Evolutionary conservation across 2,797 vertebrate species (phyloP).

Genomic region (Gobio occitaniae): DNA sequence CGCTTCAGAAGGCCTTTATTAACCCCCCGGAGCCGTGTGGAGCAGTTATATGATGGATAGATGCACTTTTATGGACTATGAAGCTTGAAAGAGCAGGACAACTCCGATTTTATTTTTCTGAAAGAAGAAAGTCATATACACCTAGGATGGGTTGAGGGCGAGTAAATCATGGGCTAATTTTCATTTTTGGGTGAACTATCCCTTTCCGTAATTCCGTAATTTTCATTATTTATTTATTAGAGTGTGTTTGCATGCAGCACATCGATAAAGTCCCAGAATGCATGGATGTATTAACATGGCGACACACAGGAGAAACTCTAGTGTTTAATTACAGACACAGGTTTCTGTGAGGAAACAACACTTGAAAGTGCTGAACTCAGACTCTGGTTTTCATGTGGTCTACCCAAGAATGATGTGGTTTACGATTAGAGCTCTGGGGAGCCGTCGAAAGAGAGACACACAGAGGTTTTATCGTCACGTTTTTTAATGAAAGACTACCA

Average conservation of each 20-base stretch:
- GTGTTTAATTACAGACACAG: not conserved
- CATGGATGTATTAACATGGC: not conserved
- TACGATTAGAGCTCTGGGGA: not conserved
- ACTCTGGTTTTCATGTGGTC: not conserved
- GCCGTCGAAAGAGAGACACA: not conserved
- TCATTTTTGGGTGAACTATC: too few relatives aligned
- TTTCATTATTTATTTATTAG: too few relatives aligned
- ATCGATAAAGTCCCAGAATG: not conserved
- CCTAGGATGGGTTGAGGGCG: too few relatives aligned
- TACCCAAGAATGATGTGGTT: not conserved
- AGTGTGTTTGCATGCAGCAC: not conserved
- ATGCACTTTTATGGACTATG: too few relatives aligned
- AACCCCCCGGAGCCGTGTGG: too few relatives aligned
- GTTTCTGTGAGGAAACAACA: constrained; percentile 1
- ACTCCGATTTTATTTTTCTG: too few relatives aligned
- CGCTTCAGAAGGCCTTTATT: too few relatives aligned
- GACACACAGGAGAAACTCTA: not conserved
- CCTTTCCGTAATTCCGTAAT: too few relatives aligned
- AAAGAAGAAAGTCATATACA: too few relatives aligned
- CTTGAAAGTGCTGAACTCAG: not conserved
- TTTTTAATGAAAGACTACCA: constrained; percentile 14
- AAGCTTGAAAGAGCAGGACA: too few relatives aligned
- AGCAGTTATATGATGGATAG: too few relatives aligned
- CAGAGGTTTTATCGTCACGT: not conserved
- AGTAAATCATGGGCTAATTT: too few relatives aligned